Evolutionary conservation across 2,888 invertebrate genomes (phyloP), one percentile per base, ranked within the genome.

Genomic region (Spialia ferax): DNA sequence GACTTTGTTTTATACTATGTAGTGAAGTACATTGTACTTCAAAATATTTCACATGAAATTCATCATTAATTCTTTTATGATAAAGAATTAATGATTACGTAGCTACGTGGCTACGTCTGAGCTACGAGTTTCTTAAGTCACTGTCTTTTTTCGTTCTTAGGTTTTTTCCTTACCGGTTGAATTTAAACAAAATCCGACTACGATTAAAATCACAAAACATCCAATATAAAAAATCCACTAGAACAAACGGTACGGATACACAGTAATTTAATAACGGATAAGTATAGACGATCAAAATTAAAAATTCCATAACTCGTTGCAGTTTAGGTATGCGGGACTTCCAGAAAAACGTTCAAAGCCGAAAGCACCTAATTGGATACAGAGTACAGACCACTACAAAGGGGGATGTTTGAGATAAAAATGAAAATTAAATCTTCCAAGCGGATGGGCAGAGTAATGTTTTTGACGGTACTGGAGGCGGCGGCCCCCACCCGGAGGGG

Each of bases 341-440:
- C 83, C 83, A 87, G 89, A 86, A 89, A 87, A 91, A 91, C 84
- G 83, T 86, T 88, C 92, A 91, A 91, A 93, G 91, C 90, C 78
- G 29, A 65, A 63, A 63, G 59, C 65, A 86, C 88, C 91, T 93
- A 93, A 93, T 93, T 93, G 93, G 93, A 93, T 91, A 91, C 91
- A 86, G 89, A 88, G 83, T 87, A 88, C 83, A 86, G 86, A 91
- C 93, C 93, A 87, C 93, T 92, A 93, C 94, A 93, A 94, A 94
- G 92, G 87, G 89, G 92, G 89, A 91, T 93, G 93, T 93, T 93
- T 92, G 89, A 93, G 93, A 94, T 94, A 94, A 94, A 94, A 94
- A 94, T 94, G 94, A 94, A 94, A 94, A 94, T 94, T 93, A 94
- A 94, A 93, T 94, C 94, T 94, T 94, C 94, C 94, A 85, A 82